Percentiles rank a stretch among this genome's conserved stretches.
Conservation (phyloP, 2,888 invertebrate genomes). For the Phyllotreta cruciferae region DNA sequence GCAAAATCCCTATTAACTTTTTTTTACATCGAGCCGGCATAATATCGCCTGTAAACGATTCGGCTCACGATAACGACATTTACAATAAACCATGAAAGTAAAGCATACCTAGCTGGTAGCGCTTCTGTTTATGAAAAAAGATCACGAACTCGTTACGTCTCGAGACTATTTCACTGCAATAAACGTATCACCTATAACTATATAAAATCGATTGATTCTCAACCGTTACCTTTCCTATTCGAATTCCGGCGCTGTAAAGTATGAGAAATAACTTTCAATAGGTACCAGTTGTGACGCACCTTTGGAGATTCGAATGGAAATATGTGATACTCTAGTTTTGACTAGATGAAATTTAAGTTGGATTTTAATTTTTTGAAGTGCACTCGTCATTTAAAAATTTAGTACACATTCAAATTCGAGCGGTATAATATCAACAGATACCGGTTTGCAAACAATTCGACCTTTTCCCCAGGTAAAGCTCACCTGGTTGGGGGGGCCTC, state of each 20-base stretch:
- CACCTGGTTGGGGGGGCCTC: too few species aligned
- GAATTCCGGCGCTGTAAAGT: neutral
- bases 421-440: too few species aligned
- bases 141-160: constrained; percentile 14
- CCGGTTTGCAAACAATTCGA: too few species aligned
- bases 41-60: constrained; percentile 6
- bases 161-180: constrained; percentile 3
- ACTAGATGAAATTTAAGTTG: too few species aligned
- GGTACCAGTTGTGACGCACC: too few species aligned
- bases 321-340: too few species aligned
- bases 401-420: too few species aligned
- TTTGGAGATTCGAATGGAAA: too few species aligned
- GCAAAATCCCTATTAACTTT: neutral
- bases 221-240: constrained; percentile 6
- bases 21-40: neutral
- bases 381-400: too few species aligned
- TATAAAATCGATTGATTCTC: constrained; percentile 12
- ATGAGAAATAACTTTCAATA: too few species aligned
- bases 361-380: too few species aligned
- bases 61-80: constrained; percentile 14
- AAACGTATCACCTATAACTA: constrained; percentile 7
- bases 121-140: constrained; percentile 15
- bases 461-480: too few species aligned
- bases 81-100: constrained; percentile 12
- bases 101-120: neutral